Base-by-base conservation (phyloP, 2,888 invertebrate species). In the Apodemia mormo region DNA sequence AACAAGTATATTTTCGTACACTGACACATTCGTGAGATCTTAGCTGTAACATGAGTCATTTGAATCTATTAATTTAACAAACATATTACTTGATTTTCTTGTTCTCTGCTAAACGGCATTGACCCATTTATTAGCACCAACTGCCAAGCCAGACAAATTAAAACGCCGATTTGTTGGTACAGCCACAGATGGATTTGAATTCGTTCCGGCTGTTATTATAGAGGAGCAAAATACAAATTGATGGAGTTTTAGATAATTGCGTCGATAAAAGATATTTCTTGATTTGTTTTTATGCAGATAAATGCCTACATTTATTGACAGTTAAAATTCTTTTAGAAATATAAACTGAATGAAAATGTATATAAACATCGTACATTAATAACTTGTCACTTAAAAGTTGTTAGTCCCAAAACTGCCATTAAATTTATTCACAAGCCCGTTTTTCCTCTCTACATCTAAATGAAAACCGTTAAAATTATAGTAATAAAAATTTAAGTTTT, bases 1-100 rank as follows among this genome's bases (percentile, higher is more conserved):
- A 40, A 43, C 43, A 29, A 68, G 56, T 43, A 29, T 40, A 43
- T 68, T 14, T 61, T 68, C 43, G 7, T 22, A 67, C 37, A 67
- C 40, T 56, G 3, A 68, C 56, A 40, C 30, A 54, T 70, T 68
- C 54, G 43, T n/a, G 67, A 52, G 52, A 68, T 45, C 52, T 77
- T 76, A 76, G 79, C 66, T 73, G 73, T 70, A 66, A 71, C 74
- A 75, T 90, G 89, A 90, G 77, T 88, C 88, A 89, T 74, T 76
- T 76, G 74, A 76, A 76, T 81, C 79, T 84, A 85, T 85, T 85
- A 82, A 83, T 85, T 85, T 83, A 77, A 79, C 80, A 76, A 77
- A 78, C 52, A 56, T 8, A 56, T 61, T 52, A 64, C 69, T 69
- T 65, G 69, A 69, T 56, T 69, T 69, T 69, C 69, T 69, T 65